These are phyloP conservation scores for Patiria pectinifera DNA, from an alignment of 53 echinoderm and acorn worm species.

Conservation along the genomic window DNA sequence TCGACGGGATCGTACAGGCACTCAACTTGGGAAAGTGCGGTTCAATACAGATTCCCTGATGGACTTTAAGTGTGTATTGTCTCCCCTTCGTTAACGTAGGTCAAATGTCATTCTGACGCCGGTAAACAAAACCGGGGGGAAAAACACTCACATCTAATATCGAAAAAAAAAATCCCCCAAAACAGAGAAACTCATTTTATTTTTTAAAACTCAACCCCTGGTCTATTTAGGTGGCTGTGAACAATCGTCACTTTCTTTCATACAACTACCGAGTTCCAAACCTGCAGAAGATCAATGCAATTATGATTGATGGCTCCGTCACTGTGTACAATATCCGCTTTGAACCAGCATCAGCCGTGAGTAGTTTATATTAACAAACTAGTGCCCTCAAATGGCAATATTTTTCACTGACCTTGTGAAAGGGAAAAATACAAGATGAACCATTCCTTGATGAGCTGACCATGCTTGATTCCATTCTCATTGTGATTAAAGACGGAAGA, in stretches of 20 bases:
- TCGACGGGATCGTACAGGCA: too few relatives aligned
- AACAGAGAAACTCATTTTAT: background rate
- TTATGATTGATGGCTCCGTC: slow-evolving; percentile 80
- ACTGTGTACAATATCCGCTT: slow-evolving; percentile 79
- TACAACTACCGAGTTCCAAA: slow-evolving; percentile 83
- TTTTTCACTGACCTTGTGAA: background rate
- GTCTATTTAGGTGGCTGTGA: slow-evolving; percentile 86
- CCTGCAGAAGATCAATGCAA: slow-evolving; percentile 74
- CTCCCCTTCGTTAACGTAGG: too few relatives aligned
- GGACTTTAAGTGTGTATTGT: too few relatives aligned
- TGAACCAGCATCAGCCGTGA: slow-evolving; percentile 50
- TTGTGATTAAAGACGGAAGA: too few relatives aligned
- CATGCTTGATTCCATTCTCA: too few relatives aligned
- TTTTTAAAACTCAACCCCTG: background rate
- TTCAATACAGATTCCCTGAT: too few relatives aligned
- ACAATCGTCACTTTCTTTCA: slow-evolving; percentile 81
- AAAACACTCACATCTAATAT: too few relatives aligned
- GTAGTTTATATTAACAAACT: background rate
- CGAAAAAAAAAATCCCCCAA: too few relatives aligned
- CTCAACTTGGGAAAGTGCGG: too few relatives aligned
- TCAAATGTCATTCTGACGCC: too few relatives aligned
- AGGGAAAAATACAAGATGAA: background rate
- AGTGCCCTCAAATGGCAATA: background rate
- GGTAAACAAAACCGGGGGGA: too few relatives aligned
- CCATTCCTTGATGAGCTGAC: too few relatives aligned